Base-by-base conservation (phyloP, 1,140 invertebrate species). In the Drosophila biarmipes region DNA sequence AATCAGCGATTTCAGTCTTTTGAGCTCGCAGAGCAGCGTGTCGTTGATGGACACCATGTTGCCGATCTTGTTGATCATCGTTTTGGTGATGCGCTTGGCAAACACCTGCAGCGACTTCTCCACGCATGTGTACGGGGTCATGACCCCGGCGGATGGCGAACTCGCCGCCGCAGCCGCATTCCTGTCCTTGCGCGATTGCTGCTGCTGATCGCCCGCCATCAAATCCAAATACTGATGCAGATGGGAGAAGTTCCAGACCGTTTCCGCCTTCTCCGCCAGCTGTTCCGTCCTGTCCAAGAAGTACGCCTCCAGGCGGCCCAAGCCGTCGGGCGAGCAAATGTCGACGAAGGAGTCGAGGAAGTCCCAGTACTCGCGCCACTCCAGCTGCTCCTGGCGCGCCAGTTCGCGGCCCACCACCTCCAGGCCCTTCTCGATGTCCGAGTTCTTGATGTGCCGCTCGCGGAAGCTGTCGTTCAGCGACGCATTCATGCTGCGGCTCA, bases 301-400 rank as follows among this genome's bases (percentile, higher is more conserved):
- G 93, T 96, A 96, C 21, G 94, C 93, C 92, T 98, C 97, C 0
- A 98, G 90, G 35, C 95, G 93, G 0, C 91, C 75, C 2, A 98
- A 92, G 3, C 97, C 97, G 61, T 96, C 95, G 0, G 92, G 79
- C 1, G 94, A 94, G 0, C 94, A 91, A 3, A 98, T 93, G 92
- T 98, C 95, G 7, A 95, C 94, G 90, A 96, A 98, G 6, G 93
- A 94, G 76, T 96, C 95, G 6, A 98, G 92, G 90, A 98, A 98
- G 3, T 95, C 94, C 97, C 97, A 98, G 91, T 97, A 97, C 90
- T 98, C 98, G 69, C 95, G 95, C 97, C 97, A 98, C n/a, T 93
- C 93, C 0, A 98, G 93, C 31, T 95, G 94, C 90, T 95, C 94
- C 89, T 96, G 93, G 71, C 95, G 94, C 3, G 97, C 97, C 68